Percentiles rank a stretch among this genome's conserved stretches.
phyloP scores from a whole-genome alignment of 1,140 invertebrate species.

The Drosophila oshimai region DNA sequence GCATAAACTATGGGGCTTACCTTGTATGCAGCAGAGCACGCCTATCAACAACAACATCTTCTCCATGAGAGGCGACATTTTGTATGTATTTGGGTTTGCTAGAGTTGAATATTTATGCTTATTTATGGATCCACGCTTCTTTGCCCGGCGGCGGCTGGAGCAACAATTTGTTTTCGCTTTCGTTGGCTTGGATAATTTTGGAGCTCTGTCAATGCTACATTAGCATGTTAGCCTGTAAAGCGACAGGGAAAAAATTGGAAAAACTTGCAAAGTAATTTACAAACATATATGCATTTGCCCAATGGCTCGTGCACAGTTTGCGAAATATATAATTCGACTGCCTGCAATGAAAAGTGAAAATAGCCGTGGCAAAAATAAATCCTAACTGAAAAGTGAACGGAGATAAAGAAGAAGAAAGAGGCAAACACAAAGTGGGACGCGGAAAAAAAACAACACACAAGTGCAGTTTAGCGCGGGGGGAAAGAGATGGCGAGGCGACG shows the following conservation, averaged over 20 bases:
- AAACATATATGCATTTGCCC: neutral
- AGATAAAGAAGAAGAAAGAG: neutral
- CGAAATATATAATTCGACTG: conserved; percentile 8
- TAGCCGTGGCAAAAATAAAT: conserved; percentile 52
- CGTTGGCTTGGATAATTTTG: conserved; percentile 22
- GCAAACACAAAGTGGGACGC: conserved; percentile 48
- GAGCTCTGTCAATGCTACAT: conserved; percentile 5
- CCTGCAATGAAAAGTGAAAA: conserved; percentile 44
- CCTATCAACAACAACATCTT: conserved; percentile 69
- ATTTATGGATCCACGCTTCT: conserved; percentile 1
- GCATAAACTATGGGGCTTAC: conserved; percentile 50
- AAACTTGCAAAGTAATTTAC: neutral
- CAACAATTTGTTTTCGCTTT: conserved; percentile 41
- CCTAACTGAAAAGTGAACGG: conserved; percentile 11
- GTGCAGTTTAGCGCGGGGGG: conserved; percentile 16
- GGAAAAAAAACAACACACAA: conserved; percentile 30
- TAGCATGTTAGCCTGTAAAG: conserved; percentile 37
- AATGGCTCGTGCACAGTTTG: neutral
- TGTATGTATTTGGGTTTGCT: conserved; percentile 24
- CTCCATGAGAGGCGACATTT: conserved; percentile 76
- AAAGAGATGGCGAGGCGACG: conserved; percentile 7
- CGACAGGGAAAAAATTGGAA: neutral
- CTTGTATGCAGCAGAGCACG: conserved; percentile 76
- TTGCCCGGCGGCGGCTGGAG: conserved; percentile 11
- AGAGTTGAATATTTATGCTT: conserved; percentile 17